A percentile compares a stretch with the other conserved stretches of the same genome.
Conservation (phyloP, 2,888 invertebrate genomes). For the Frankliniella fusca region DNA sequence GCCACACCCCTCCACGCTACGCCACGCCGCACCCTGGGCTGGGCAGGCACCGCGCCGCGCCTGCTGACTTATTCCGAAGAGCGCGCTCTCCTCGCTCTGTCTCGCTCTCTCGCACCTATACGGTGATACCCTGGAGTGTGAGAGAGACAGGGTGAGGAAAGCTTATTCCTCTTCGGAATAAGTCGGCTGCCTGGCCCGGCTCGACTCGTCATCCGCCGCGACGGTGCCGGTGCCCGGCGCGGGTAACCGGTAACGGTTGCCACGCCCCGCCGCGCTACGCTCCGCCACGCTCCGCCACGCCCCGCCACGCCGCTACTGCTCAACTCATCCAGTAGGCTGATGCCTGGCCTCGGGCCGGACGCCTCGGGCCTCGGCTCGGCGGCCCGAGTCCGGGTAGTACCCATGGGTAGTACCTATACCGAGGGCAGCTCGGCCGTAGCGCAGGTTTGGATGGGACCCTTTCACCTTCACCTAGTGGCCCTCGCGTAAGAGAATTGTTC, state of each 20-base stretch:
- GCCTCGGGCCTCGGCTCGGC: neutral
- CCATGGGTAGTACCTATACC: too few species aligned
- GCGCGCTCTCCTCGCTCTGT: too few species aligned
- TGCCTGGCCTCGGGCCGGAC: neutral
- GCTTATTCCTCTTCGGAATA: too few species aligned
- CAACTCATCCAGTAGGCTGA: neutral
- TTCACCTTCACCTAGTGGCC: neutral
- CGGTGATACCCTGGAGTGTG: neutral
- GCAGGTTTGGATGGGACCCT: neutral
- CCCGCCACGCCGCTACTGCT: neutral
- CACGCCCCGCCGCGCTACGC: neutral
- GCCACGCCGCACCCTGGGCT: neutral
- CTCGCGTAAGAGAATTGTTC: neutral
- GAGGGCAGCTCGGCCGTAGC: too few species aligned
- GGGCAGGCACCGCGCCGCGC: neutral
- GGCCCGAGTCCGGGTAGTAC: neutral
- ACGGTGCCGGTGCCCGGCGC: neutral
- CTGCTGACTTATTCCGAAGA: neutral
- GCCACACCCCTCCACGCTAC: neutral
- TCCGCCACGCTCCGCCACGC: neutral
- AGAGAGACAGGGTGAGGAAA: neutral
- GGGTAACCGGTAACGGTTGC: slow-evolving; percentile 23
- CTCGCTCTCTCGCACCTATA: neutral
- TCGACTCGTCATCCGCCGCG: neutral
- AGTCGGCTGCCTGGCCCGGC: neutral